Conservation (phyloP, 2,888 invertebrate genomes). For the Drosophila tanythrix region DNA sequence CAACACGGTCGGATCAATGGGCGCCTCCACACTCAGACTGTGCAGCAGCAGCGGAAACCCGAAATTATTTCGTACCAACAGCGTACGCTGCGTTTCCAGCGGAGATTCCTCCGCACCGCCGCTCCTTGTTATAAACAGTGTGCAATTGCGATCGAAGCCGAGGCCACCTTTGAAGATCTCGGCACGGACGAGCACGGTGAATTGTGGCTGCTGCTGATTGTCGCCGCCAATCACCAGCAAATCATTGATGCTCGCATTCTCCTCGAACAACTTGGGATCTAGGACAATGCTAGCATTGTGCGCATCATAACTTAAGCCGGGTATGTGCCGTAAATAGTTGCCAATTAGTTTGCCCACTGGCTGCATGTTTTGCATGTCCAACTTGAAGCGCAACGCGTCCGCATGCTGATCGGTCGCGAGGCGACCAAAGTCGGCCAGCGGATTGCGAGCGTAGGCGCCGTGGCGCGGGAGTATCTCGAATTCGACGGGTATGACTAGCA, state of each 20-base stretch:
- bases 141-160: conserved; percentile 76
- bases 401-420: conserved; percentile 86
- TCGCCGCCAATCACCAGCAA: conserved; percentile 62
- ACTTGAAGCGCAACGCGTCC: conserved; percentile 86
- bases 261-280: conserved; percentile 74
- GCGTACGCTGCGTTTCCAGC: conserved; percentile 85
- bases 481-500: conserved; percentile 92
- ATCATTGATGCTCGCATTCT: conserved; percentile 74
- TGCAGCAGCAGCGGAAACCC: conserved; percentile 90
- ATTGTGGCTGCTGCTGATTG: conserved; percentile 55
- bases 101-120: conserved; percentile 58
- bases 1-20: conserved; percentile 61
- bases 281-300: conserved; percentile 76
- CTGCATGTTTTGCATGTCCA: conserved; percentile 72
- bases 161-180: conserved; percentile 83
- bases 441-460: conserved; percentile 92
- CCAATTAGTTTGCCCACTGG: conserved; percentile 50
- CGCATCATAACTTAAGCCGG: conserved; percentile 69
- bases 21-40: conserved; percentile 88
- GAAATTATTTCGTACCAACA: conserved; percentile 90
- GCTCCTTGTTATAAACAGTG: conserved; percentile 74
- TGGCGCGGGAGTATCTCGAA: conserved; percentile 90
- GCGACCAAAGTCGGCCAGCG: conserved; percentile 92
- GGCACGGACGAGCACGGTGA: conserved; percentile 79
- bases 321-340: conserved; percentile 58